These are phyloP conservation scores for Ichneumon xanthorius DNA, from an alignment of 2,888 invertebrate species.

Conservation along the genomic window DNA sequence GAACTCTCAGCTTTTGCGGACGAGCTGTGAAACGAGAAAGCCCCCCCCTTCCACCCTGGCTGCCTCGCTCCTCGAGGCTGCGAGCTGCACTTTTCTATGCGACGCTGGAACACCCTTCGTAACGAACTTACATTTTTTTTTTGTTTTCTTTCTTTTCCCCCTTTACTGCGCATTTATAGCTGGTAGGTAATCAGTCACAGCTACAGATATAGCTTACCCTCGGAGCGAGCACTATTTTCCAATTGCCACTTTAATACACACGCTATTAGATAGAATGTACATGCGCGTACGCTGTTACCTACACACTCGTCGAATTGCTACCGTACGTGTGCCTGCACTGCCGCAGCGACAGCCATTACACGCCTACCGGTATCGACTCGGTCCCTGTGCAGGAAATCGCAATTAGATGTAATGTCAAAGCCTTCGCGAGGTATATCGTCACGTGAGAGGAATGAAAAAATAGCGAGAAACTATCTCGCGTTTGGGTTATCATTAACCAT, in stretches of 20 bases:
- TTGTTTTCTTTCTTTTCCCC: not conserved
- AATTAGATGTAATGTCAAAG: too few species aligned
- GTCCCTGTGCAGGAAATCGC: too few species aligned
- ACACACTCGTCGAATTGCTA: constrained; percentile 11
- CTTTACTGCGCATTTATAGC: constrained; percentile 10
- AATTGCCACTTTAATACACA: constrained; percentile 1
- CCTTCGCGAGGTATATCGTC: too few species aligned
- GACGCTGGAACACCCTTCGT: constrained; percentile 20
- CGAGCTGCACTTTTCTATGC: constrained; percentile 43
- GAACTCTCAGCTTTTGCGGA: constrained; percentile 60
- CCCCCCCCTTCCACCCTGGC: not conserved
- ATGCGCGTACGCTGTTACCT: constrained; percentile 7
- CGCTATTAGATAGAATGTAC: constrained; percentile 23
- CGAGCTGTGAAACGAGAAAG: constrained; percentile 39
- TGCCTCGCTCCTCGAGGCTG: constrained; percentile 8
- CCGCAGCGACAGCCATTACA: not conserved
- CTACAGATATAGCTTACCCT: not conserved
- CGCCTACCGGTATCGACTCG: not conserved
- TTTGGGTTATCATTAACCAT: too few species aligned
- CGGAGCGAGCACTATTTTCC: not conserved
- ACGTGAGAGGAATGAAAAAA: too few species aligned
- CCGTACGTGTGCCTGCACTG: not conserved
- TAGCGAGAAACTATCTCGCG: too few species aligned
- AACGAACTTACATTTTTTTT: constrained; percentile 2
- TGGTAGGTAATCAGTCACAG: constrained; percentile 1